Percentiles rank a stretch among this genome's conserved stretches.
Evolutionary conservation across 2,113 vertebrate genomes (phyloP).

Genomic region (Pica pica): DNA sequence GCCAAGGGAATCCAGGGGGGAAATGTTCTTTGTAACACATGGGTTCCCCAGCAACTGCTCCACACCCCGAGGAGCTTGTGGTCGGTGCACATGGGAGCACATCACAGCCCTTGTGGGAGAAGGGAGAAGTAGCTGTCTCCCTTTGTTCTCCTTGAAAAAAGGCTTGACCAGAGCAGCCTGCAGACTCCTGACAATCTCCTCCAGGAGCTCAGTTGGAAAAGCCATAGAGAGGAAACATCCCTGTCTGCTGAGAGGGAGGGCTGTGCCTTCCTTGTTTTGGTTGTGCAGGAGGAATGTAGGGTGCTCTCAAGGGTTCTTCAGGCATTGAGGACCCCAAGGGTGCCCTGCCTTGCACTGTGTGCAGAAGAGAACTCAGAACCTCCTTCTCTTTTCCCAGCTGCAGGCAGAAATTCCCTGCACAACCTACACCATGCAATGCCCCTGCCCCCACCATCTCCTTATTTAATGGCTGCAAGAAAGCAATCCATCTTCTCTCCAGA

Average conservation of each 20-base stretch:
- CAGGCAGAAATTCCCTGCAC: background rate
- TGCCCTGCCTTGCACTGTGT: background rate
- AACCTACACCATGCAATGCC: background rate
- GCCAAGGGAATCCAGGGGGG: background rate
- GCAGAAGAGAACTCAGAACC: background rate
- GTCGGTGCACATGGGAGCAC: fast-evolving
- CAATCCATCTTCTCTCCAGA: background rate
- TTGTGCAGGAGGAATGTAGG: fast-evolving
- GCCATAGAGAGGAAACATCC: background rate
- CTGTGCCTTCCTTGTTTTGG: fast-evolving
- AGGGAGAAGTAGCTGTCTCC: background rate
- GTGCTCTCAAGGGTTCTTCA: background rate
- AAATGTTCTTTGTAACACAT: background rate
- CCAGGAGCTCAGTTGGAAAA: background rate
- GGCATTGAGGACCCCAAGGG: fast-evolving
- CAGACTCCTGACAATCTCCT: background rate
- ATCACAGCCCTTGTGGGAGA: background rate
- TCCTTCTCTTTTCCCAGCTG: background rate
- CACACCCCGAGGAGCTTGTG: background rate
- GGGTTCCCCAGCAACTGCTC: background rate
- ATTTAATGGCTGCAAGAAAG: background rate
- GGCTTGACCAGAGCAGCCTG: background rate
- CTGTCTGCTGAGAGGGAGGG: background rate
- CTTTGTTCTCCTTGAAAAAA: fast-evolving
- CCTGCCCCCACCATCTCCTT: background rate